phyloP scores from a whole-genome alignment of 2,797 vertebrate genomes.

The Macropus fuliginosus region DNA sequence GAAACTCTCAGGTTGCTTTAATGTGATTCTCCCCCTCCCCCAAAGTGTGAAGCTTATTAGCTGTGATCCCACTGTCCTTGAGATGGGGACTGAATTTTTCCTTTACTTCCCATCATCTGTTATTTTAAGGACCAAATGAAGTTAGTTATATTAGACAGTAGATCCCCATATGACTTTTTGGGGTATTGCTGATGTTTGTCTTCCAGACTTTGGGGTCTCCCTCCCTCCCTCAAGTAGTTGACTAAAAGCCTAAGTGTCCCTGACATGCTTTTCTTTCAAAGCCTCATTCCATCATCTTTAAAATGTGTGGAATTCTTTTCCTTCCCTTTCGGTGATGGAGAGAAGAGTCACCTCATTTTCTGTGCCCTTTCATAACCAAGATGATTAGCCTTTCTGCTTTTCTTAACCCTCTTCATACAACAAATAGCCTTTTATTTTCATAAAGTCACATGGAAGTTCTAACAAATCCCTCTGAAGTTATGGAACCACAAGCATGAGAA shows the following conservation, averaged over 20 bases:
- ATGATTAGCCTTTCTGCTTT: slow-evolving; percentile 31
- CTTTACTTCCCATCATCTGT: neutral
- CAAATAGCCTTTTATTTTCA: neutral
- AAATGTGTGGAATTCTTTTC: neutral
- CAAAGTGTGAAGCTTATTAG: slow-evolving; percentile 44
- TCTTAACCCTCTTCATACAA: neutral
- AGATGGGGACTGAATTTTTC: slow-evolving; percentile 19
- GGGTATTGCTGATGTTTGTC: slow-evolving; percentile 18
- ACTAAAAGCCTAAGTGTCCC: neutral
- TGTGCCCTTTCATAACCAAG: slow-evolving; percentile 4
- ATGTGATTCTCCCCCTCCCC: slow-evolving; percentile 36
- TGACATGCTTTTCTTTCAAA: slow-evolving; percentile 29
- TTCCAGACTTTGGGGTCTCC: slow-evolving; percentile 33
- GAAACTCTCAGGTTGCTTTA: slow-evolving; percentile 51
- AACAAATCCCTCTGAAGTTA: neutral
- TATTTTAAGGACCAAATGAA: slow-evolving; percentile 51
- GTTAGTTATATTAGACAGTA: slow-evolving; percentile 19
- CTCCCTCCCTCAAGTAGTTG: slow-evolving; percentile 11
- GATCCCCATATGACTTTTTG: slow-evolving; percentile 17
- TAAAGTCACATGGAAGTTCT: neutral
- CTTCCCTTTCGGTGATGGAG: neutral
- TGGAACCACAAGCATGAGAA: neutral
- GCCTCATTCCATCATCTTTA: slow-evolving; percentile 57
- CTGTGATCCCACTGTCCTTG: slow-evolving; percentile 38
- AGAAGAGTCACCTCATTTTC: neutral